These are phyloP conservation scores for Temnopleurus reevesii DNA, from an alignment of 53 echinoderm and acorn worm genomes.

Conservation along the genomic window DNA sequence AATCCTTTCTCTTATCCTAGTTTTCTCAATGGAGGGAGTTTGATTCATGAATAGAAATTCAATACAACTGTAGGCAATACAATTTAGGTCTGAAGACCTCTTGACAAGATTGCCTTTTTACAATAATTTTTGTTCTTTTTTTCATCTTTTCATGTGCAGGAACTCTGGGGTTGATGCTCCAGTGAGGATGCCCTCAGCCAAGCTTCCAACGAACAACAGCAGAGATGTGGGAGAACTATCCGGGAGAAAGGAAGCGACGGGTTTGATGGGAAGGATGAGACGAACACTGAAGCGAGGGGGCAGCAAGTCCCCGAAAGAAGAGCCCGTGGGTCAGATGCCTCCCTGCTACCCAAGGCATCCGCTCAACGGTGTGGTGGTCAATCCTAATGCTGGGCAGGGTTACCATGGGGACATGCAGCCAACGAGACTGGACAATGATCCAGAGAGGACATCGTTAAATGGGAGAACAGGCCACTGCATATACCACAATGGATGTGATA, in stretches of 20 bases:
- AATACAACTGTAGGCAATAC: not conserved
- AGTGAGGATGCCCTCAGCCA: constrained; percentile 50
- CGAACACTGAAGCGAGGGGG: constrained; percentile 40
- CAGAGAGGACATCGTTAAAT: not conserved
- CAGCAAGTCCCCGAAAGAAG: constrained; percentile 34
- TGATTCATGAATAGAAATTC: not conserved
- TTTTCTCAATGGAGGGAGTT: not conserved
- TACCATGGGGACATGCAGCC: not conserved
- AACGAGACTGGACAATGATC: constrained; percentile 32
- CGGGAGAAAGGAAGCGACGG: constrained; percentile 17
- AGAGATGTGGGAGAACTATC: not conserved
- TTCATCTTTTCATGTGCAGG: not conserved
- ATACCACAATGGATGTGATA: constrained; percentile 16
- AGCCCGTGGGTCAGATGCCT: not conserved
- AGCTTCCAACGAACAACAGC: not conserved
- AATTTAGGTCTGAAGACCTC: not conserved
- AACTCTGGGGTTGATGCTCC: not conserved
- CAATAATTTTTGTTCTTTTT: not conserved
- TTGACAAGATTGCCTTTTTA: not conserved
- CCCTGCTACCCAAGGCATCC: not conserved
- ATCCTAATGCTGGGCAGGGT: not conserved
- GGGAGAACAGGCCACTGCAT: not conserved
- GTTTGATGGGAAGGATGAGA: constrained; percentile 42
- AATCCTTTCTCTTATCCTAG: not conserved
- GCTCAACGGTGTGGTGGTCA: not conserved